Evolutionary conservation across 2,113 vertebrate genomes (phyloP).

Genomic region (Cervus canadensis): DNA sequence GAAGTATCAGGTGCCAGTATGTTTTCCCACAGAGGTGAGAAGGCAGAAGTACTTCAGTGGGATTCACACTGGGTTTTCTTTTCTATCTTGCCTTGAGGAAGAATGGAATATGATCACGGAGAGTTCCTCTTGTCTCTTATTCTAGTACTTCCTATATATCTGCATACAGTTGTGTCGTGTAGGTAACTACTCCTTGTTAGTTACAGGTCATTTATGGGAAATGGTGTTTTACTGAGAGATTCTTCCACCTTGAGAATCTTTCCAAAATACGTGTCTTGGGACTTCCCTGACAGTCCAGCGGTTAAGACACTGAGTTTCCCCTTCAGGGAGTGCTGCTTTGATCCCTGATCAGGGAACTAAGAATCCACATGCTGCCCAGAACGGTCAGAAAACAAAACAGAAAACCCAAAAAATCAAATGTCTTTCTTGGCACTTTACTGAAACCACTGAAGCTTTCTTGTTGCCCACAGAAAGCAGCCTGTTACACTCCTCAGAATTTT

Average conservation of each 20-base stretch:
- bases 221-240: not conserved
- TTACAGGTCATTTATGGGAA: not conserved
- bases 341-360: not conserved
- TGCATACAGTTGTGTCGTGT: not conserved
- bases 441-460: not conserved
- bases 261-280: not conserved
- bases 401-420: not conserved
- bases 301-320: not conserved
- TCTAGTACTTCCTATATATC: not conserved
- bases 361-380: not conserved
- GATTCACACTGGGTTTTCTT: not conserved
- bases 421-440: not conserved
- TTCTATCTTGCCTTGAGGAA: not conserved
- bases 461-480: not conserved
- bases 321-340: not conserved
- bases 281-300: accelerated
- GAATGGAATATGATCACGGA: not conserved
- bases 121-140: not conserved
- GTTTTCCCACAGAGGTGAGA: not conserved
- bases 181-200: not conserved
- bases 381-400: not conserved
- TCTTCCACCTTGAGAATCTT: not conserved
- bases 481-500: not conserved
- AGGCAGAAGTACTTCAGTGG: not conserved
- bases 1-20: not conserved